phyloP scores from a whole-genome alignment of 1,140 invertebrate species.

The Drosophila takahashii region DNA sequence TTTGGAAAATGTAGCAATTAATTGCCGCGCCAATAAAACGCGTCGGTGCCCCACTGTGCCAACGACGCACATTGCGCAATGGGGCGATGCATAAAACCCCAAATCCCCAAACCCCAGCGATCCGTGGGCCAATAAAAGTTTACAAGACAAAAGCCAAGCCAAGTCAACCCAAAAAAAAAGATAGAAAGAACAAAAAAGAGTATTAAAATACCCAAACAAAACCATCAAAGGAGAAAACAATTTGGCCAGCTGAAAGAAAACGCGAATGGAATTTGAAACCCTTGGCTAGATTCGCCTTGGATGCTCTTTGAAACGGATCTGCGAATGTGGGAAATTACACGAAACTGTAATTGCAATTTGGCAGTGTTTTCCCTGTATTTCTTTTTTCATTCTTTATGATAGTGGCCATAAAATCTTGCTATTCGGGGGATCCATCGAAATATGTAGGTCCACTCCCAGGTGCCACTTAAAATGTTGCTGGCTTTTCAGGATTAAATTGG shows the following conservation, averaged over 20 bases:
- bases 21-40: conserved; percentile 82
- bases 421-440: conserved; percentile 11
- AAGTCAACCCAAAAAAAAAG: conserved; percentile 8
- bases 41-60: conserved; percentile 76
- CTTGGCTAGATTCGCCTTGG: conserved; percentile 18
- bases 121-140: conserved; percentile 74
- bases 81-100: conserved; percentile 50
- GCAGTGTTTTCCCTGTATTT: not conserved
- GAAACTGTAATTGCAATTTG: conserved; percentile 18
- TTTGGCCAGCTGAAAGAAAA: conserved; percentile 25
- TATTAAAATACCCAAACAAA: conserved; percentile 24
- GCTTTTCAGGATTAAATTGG: not conserved
- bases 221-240: conserved; percentile 41
- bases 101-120: conserved; percentile 2
- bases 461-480: conserved; percentile 7
- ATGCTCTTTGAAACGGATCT: conserved; percentile 36
- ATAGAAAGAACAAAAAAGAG: conserved; percentile 18
- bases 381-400: conserved; percentile 15
- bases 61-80: conserved; percentile 76
- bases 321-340: conserved; percentile 15
- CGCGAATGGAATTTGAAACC: conserved; percentile 29
- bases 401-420: conserved; percentile 19
- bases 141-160: conserved; percentile 65
- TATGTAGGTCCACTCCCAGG: not conserved
- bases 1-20: conserved; percentile 83